Evolutionary conservation across 2,797 vertebrate species (phyloP).

Genomic region (Tokudaia tokunoshimensis): DNA sequence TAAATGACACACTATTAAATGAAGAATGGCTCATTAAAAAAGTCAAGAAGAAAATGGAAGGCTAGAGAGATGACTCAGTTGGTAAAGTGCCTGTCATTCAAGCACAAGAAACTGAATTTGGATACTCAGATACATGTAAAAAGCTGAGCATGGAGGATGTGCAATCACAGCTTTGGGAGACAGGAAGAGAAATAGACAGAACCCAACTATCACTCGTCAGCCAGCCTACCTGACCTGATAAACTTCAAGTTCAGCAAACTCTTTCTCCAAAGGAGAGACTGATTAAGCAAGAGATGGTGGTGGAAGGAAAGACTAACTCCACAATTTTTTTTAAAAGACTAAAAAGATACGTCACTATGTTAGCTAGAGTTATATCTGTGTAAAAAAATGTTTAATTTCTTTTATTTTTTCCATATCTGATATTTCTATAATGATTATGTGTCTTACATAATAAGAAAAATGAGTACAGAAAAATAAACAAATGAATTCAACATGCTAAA

Average conservation of each 20-base stretch:
- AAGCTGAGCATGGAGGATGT: background rate
- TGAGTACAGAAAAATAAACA: slow-evolving; percentile 43
- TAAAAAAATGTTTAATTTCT: slow-evolving; percentile 46
- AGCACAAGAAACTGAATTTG: background rate
- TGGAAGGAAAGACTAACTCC: background rate
- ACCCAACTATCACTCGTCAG: background rate
- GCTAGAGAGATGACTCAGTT: background rate
- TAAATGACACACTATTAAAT: background rate
- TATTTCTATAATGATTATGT: slow-evolving; percentile 50
- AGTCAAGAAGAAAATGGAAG: background rate
- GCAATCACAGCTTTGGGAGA: background rate
- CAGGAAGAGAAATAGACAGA: background rate
- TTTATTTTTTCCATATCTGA: slow-evolving; percentile 40
- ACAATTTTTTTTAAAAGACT: slow-evolving; percentile 7
- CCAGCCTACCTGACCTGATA: background rate
- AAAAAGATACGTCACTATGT: slow-evolving; percentile 23
- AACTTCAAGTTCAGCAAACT: background rate
- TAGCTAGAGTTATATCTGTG: background rate
- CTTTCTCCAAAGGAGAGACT: background rate
- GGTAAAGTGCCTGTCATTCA: background rate
- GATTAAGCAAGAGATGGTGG: background rate
- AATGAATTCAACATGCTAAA: slow-evolving; percentile 54
- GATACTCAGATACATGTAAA: background rate
- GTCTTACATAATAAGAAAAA: slow-evolving; percentile 29
- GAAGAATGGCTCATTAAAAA: background rate